Evolutionary conservation across 2,113 vertebrate genomes (phyloP).

Genomic region (Daphoenositta chrysoptera): DNA sequence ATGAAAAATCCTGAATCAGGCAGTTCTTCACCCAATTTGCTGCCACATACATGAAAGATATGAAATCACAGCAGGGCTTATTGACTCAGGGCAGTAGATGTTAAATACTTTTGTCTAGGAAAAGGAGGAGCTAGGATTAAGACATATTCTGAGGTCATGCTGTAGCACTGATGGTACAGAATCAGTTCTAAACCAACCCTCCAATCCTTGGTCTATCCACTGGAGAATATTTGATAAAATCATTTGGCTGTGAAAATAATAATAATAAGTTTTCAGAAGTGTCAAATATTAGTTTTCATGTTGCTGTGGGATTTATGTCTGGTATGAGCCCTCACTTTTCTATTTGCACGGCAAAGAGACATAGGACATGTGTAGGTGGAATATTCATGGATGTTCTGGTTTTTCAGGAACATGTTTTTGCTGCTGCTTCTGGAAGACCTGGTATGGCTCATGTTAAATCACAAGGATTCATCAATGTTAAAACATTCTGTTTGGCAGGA

Average conservation of each 20-base stretch:
- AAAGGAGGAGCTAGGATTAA: background rate
- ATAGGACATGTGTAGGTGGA: background rate
- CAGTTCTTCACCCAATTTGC: background rate
- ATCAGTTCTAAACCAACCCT: background rate
- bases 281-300: background rate
- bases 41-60: accelerated
- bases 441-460: background rate
- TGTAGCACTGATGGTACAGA: background rate
- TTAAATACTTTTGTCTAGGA: background rate
- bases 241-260: background rate
- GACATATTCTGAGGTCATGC: background rate
- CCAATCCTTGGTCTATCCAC: background rate
- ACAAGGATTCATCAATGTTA: background rate
- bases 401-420: background rate
- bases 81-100: background rate
- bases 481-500: background rate
- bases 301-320: background rate
- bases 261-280: background rate
- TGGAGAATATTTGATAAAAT: background rate
- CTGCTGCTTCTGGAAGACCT: background rate
- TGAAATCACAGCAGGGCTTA: background rate
- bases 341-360: background rate
- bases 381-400: background rate
- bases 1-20: background rate
- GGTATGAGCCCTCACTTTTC: background rate